Evolutionary conservation across 2,113 vertebrate genomes (phyloP), one percentile per base, ranked within the genome.

Genomic region (Calcarius ornatus): DNA sequence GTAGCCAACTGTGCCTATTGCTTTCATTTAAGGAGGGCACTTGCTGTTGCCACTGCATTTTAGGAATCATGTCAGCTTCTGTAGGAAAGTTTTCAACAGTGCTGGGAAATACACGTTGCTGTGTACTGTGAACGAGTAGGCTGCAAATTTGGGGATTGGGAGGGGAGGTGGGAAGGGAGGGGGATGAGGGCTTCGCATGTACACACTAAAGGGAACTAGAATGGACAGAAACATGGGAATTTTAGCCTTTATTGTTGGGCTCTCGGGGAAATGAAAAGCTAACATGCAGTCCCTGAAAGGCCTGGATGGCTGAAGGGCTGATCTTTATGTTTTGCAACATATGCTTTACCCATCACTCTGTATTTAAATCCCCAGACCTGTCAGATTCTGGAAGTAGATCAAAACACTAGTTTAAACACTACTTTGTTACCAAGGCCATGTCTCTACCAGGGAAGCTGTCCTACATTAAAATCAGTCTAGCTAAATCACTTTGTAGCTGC

Each of bases 1-100:
- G 96, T 98, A 98, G 97, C 97, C 98, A 98, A 97, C 94, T n/a
- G 97, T 98, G 97, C 97, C 97, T 98, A 97, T 97, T 98, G 92
- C 94, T 97, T 96, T 96, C 65, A 48, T 96, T 94, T 97, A 94
- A 94, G 91, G 95, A 97, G 97, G 93, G 95, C 96, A 96, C 96
- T 97, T 96, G 86, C 92, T 95, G 93, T 96, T 95, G 96, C 96
- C 96, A 97, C 86, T 97, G 96, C 94, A 92, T 94, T 91, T 94
- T 93, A 83, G 96, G 96, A 97, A 96, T 91, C 95, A 61, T 42
- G 54, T 95, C 91, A 78, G 93, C 94, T 95, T 95, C 93, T 95
- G 83, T 95, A 94, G 96, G 81, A 76, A 91, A 63, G 90, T 86
- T 95, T 94, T 93, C 61, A 68, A 35, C 78, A 33, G 20, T 60